A percentile compares a stretch with the other conserved stretches of the same genome.
These are phyloP conservation scores for Plebejus anna DNA, from an alignment of 2,888 invertebrate species.

Conservation along the genomic window DNA sequence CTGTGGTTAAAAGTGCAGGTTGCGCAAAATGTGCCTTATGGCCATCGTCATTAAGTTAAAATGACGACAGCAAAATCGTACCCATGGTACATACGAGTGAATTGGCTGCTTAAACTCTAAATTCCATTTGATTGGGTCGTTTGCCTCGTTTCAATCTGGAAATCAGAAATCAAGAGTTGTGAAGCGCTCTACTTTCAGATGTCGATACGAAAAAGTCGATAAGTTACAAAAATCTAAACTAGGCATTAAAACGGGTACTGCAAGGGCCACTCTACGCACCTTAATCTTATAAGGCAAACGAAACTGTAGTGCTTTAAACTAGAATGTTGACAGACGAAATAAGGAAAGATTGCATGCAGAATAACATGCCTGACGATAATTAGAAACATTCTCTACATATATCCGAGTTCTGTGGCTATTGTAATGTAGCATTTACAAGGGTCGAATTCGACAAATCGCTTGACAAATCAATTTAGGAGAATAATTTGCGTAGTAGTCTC, in stretches of 20 bases:
- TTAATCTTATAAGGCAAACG: background rate
- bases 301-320: background rate
- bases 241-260: background rate
- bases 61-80: background rate
- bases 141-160: slow-evolving; percentile 5
- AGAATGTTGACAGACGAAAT: background rate
- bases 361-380: background rate
- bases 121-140: slow-evolving; percentile 15
- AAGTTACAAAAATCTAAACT: background rate
- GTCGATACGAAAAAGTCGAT: background rate
- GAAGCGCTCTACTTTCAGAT: background rate
- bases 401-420: background rate
- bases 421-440: background rate
- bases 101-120: background rate
- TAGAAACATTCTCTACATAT: background rate
- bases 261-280: background rate
- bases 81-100: background rate
- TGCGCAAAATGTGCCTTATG: background rate
- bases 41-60: background rate
- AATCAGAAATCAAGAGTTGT: background rate
- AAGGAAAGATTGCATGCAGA: background rate
- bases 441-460: background rate
- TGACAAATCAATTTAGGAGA: background rate
- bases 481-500: background rate
- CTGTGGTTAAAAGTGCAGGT: background rate